Percentiles rank a stretch among this genome's conserved stretches.
Evolutionary conservation across 2,113 vertebrate species (phyloP).

Genomic region (Ceratotherium simum): DNA sequence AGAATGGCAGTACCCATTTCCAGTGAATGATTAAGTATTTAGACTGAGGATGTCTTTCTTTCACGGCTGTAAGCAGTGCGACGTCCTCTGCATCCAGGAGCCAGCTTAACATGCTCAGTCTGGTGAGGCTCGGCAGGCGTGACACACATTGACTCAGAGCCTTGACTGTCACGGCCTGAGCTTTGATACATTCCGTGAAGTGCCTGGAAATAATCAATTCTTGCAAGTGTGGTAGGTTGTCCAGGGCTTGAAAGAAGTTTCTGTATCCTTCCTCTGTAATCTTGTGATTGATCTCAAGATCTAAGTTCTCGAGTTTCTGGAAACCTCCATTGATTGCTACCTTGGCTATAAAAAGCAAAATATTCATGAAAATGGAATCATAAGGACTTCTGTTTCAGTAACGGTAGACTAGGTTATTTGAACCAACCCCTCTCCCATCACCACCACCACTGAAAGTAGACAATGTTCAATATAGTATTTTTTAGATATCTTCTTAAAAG

Average conservation of each 20-base stretch:
- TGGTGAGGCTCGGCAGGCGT: not conserved
- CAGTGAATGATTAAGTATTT: constrained; percentile 18
- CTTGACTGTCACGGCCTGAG: constrained; percentile 37
- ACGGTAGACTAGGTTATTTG: not conserved
- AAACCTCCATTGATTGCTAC: constrained; percentile 65
- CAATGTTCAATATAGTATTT: not conserved
- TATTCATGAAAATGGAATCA: not conserved
- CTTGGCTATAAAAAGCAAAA: constrained; percentile 73
- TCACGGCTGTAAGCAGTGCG: constrained; percentile 51
- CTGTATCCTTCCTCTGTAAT: constrained; percentile 75
- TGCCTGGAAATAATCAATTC: not conserved
- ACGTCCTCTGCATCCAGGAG: constrained; percentile 74
- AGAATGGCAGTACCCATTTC: constrained; percentile 60
- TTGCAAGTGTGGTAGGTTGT: constrained; percentile 55
- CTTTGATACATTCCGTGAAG: constrained; percentile 53
- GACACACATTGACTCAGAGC: constrained; percentile 65
- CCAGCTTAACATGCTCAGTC: constrained; percentile 46
- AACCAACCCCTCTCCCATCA: not conserved
- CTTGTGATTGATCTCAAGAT: constrained; percentile 33
- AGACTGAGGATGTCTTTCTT: constrained; percentile 64
- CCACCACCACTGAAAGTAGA: not conserved
- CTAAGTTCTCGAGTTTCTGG: constrained; percentile 68
- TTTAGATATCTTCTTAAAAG: not conserved
- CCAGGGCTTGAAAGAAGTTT: constrained; percentile 74
- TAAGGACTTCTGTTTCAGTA: not conserved